Conservation (phyloP, 1,140 invertebrate species). For the Cydia fagiglandana region DNA sequence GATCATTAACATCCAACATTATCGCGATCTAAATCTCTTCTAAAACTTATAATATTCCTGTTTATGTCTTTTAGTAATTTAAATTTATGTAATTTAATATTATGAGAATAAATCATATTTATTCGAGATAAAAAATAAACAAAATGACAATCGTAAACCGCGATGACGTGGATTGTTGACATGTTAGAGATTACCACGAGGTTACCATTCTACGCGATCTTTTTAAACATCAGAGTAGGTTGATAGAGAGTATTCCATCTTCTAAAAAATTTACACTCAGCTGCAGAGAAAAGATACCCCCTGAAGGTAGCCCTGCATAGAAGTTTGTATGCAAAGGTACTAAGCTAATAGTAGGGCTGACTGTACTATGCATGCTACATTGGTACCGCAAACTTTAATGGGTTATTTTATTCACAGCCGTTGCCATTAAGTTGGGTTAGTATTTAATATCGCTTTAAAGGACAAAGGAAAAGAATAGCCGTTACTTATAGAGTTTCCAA, state of each 20-base stretch:
- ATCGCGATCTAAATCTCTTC: background rate
- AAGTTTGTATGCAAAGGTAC: too few species aligned
- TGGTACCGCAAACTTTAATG: too few species aligned
- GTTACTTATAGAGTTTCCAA: constrained; percentile 8
- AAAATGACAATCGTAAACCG: constrained; percentile 27
- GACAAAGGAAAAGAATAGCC: background rate
- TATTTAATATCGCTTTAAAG: background rate
- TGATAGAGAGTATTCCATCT: background rate
- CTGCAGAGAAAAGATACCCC: too few species aligned
- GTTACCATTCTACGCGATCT: background rate
- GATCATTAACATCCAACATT: background rate
- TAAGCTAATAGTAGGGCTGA: too few species aligned
- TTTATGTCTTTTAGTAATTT: too few species aligned
- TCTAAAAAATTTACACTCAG: background rate
- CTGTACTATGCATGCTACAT: too few species aligned
- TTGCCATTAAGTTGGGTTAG: too few species aligned
- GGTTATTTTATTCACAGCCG: too few species aligned
- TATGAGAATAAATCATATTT: too few species aligned
- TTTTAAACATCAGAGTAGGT: background rate
- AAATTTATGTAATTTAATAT: too few species aligned
- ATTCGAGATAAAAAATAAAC: constrained; percentile 21
- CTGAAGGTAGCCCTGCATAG: too few species aligned
- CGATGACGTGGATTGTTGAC: constrained; percentile 28
- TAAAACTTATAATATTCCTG: too few species aligned
- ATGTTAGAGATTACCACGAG: background rate